These are phyloP conservation scores for Bos javanicus DNA, from an alignment of 2,113 vertebrate species.

Conservation along the genomic window DNA sequence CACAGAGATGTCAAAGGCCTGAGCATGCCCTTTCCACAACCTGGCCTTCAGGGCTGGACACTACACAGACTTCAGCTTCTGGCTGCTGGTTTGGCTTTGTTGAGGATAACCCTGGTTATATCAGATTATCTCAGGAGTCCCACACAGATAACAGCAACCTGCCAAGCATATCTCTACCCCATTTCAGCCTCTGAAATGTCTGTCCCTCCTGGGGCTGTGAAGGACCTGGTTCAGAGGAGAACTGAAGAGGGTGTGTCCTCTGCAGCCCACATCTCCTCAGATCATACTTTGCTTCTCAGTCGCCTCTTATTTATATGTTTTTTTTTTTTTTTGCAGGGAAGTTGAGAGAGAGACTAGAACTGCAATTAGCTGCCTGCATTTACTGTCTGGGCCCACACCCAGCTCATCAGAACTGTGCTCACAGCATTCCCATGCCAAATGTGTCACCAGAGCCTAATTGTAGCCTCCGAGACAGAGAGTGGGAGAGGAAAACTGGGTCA, in stretches of 20 bases:
- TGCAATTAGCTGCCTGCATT: neutral
- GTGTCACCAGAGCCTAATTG: neutral
- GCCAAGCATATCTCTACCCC: neutral
- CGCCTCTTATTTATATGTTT: neutral
- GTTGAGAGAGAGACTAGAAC: neutral
- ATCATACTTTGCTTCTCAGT: neutral
- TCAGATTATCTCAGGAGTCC: neutral
- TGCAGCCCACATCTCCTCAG: neutral
- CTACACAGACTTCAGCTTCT: neutral
- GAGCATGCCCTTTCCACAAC: neutral
- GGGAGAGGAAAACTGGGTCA: neutral
- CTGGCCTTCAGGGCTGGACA: neutral
- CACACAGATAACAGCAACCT: neutral
- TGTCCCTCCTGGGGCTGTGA: accelerated
- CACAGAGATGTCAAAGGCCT: neutral
- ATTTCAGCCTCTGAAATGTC: neutral
- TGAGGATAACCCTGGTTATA: neutral
- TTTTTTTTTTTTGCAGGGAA: neutral
- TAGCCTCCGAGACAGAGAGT: neutral
- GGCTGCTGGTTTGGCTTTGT: neutral
- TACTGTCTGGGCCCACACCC: neutral
- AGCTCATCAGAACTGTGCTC: neutral
- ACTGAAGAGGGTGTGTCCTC: neutral
- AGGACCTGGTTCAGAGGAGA: neutral
- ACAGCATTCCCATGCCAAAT: neutral